Evolutionary conservation across 2,113 vertebrate species (phyloP), one percentile per base, ranked within the genome.

Genomic region (Osmerus mordax): DNA sequence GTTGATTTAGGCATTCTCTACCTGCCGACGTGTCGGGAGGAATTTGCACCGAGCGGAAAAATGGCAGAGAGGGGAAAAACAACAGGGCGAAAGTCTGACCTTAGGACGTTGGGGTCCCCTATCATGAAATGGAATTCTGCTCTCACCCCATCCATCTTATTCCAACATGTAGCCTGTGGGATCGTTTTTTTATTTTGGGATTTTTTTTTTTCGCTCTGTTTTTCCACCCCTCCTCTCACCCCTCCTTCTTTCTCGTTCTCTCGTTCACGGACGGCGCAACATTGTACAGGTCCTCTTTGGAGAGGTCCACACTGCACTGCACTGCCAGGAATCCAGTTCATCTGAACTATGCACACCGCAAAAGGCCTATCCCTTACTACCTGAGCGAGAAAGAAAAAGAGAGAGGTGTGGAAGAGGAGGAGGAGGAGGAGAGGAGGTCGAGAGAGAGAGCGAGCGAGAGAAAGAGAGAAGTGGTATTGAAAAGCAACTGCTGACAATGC

Each of bases 101-200:
- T 28, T 15, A 9, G 14, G 15, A 68, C 28, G n/a, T 21, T 54
- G 41, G 25, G 76, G 23, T 23, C 67, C 71, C 61, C 70, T 72
- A 67, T 76, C 78, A 78, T 74, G 70, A 84, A 84, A 81, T 53
- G 61, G 67, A 77, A 78, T 81, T 87, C 55, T 58, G 12, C 21
- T 53, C 69, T 70, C 86, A 85, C 83, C 73, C 86, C 82, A 89
- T 86, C 86, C 72, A 83, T 87, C 83, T 86, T 82, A 67, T 53
- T 84, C 78, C 65, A 73, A 52, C 74, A 75, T 65, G 55, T 55
- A 65, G 74, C 73, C 77, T 41, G 36, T 41, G 36, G 36, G 36
- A 41, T 6, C 36, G 23, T 23, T 23, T 23, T 23, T 23, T 23
- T 23, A 7, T 8, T 9, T 84, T 70, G 73, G 32, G 60, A 2